Base-by-base conservation (phyloP, 64 coral and sea anemone genomes). In the Pocillopora damicornis region DNA sequence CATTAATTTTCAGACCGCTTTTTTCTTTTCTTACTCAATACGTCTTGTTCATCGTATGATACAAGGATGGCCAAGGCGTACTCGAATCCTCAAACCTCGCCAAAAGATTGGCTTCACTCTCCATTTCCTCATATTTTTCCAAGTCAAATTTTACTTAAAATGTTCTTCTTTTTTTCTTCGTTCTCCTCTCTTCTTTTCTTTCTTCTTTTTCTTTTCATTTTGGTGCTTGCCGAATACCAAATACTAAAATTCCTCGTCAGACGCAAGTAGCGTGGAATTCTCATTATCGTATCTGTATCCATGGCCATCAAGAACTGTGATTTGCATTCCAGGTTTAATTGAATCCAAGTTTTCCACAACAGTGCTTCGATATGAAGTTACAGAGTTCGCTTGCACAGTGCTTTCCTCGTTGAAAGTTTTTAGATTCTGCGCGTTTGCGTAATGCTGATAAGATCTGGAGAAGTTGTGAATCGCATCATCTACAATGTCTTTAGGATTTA, bases 381-480 rank as follows among this genome's bases (percentile, higher is more conserved):
- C 79, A 2, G 87, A 37, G 20, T 86, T 82, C 5, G 76, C 74
- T 7, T 80, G 89, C 42, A 81, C 74, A 7, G 76, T 78, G 15
- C 76, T 71, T 6, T 85, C 76, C 13, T 99, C 96, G 82, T 86
- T 81, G 37, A 81, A 92, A 22, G 87, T 91, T 37, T 89, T 88
- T 58, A 79, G 74, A 35, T 92, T 88, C 63, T 95, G 90, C 4
- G 93, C 96, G 30, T 94, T 94, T 12, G 93, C 96, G 58, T 99
- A 99, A 69, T 99, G 96, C 36, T 99, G 87, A 56, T 99, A 99
- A 12, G 96, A 95, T 37, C 96, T 79, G 5, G 96, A 99, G 61
- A 99, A 99, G 78, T 99, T 99, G 61, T 99, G 96, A 25, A 99
- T 99, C 0, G 96, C 96, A 79, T 99, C 96, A 56, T 94, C 90